Percentiles rank a stretch among this genome's conserved stretches.
phyloP scores from a whole-genome alignment of 2,888 invertebrate species.

The Lepidochrysops patricia region DNA sequence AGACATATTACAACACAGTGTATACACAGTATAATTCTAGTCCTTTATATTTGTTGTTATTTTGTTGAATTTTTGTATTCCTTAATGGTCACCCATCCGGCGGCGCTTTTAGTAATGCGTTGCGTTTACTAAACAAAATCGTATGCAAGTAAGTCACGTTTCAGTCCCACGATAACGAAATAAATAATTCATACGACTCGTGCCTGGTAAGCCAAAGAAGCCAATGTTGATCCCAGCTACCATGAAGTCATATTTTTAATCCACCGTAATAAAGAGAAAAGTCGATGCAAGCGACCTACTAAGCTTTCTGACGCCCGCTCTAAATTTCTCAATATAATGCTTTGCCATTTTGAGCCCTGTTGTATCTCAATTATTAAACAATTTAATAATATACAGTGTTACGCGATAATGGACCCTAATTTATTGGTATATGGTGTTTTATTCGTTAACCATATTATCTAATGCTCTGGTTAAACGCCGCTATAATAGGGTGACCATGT shows the following conservation, averaged over 20 bases:
- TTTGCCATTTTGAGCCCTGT: conserved; percentile 22
- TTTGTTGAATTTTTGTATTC: no score
- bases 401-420: background rate
- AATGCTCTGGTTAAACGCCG: background rate
- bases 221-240: conserved; percentile 34
- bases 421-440: background rate
- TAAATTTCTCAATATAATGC: conserved; percentile 22
- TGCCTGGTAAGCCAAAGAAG: conserved; percentile 36
- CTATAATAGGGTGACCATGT: background rate
- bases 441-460: background rate
- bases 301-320: conserved; percentile 15
- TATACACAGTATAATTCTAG: no score
- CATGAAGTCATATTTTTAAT: conserved; percentile 25
- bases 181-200: conserved; percentile 20
- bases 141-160: background rate
- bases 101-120: background rate
- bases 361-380: conserved; percentile 27
- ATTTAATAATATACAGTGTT: conserved; percentile 22
- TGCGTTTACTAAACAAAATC: background rate
- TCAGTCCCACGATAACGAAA: background rate
- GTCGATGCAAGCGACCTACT: conserved; percentile 10
- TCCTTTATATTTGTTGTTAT: no score
- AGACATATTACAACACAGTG: no score
- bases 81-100: background rate
- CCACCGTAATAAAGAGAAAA: conserved; percentile 21